Percentiles rank a stretch among this genome's conserved stretches.
phyloP scores from a whole-genome alignment of 2,113 vertebrate genomes.

The Nyctibius bracteatus region DNA sequence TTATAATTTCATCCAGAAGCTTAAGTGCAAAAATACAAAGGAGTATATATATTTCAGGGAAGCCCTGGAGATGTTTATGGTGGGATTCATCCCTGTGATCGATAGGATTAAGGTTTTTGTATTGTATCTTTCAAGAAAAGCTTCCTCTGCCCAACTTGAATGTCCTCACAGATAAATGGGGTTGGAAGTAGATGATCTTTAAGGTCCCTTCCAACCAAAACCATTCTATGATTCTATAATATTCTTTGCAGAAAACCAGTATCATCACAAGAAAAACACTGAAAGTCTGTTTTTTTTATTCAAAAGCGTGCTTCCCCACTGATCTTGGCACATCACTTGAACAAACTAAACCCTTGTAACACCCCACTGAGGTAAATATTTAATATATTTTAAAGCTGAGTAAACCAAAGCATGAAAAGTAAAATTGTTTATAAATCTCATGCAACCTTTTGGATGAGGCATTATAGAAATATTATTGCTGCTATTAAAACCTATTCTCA shows the following conservation, averaged over 20 bases:
- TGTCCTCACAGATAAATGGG: too few relatives aligned
- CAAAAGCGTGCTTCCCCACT: not conserved
- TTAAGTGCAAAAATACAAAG: not conserved
- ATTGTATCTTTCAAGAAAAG: too few relatives aligned
- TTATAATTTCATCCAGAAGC: not conserved
- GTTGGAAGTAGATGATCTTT: too few relatives aligned
- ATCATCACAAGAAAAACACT: not conserved
- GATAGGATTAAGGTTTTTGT: too few relatives aligned
- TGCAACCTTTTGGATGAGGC: not conserved
- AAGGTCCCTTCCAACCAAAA: too few relatives aligned
- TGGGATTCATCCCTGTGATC: too few relatives aligned
- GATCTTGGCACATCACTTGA: slow-evolving; percentile 9
- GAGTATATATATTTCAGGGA: not conserved
- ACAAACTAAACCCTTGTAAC: not conserved
- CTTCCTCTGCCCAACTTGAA: too few relatives aligned
- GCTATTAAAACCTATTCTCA: not conserved
- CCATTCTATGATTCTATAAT: too few relatives aligned
- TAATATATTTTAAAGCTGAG: slow-evolving; percentile 9
- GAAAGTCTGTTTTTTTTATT: slow-evolving; percentile 3
- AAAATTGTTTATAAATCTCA: not conserved
- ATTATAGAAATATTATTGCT: not conserved
- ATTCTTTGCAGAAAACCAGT: not conserved
- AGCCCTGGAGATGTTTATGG: too few relatives aligned
- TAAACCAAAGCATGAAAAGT: not conserved
- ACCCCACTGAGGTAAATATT: slow-evolving; percentile 8